Evolutionary conservation across 1,140 invertebrate genomes (phyloP).

Genomic region (Cryptotermes secundus): DNA sequence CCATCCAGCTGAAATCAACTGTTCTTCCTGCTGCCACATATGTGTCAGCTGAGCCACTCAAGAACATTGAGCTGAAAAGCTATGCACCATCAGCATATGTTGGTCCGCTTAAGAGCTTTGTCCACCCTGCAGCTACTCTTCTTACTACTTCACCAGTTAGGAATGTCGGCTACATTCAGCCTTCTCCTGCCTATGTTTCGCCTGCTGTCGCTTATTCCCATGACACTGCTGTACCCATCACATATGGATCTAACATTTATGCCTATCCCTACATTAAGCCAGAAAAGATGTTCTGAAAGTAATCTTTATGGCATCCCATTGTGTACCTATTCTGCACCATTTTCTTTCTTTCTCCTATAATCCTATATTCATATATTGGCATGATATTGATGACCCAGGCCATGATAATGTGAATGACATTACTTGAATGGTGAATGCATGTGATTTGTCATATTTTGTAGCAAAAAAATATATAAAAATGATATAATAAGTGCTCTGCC

Average conservation of each 20-base stretch:
- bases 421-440: background rate
- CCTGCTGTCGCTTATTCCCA: background rate
- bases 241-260: background rate
- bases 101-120: background rate
- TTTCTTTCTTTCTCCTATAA: background rate
- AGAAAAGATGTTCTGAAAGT: background rate
- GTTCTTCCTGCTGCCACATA: background rate
- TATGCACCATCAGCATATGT: background rate
- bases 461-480: background rate
- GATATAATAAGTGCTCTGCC: background rate
- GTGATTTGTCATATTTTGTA: background rate
- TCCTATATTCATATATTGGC: background rate
- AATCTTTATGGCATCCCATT: no score
- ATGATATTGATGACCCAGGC: background rate
- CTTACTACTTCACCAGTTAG: background rate
- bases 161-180: background rate
- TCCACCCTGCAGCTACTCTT: background rate
- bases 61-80: background rate
- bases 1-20: background rate
- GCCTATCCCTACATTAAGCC: background rate
- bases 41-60: background rate
- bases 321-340: no score
- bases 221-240: background rate
- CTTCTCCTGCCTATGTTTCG: background rate
- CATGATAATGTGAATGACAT: background rate